Percentiles rank a stretch among this genome's conserved stretches.
These are phyloP conservation scores for Ladona fulva DNA, from an alignment of 1,140 invertebrate species.

Conservation along the genomic window DNA sequence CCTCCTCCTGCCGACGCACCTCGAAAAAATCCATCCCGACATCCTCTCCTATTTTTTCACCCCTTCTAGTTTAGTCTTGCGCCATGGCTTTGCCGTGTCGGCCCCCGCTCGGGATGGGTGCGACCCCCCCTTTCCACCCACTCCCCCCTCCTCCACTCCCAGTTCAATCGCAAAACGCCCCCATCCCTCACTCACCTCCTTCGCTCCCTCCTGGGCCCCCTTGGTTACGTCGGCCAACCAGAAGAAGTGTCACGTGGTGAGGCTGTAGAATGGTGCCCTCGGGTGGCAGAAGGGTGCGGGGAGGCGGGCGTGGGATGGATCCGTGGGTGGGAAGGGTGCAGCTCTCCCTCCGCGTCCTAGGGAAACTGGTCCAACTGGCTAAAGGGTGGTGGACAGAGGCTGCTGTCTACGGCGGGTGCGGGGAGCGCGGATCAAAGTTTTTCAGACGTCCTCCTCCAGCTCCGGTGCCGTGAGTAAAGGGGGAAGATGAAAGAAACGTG, in stretches of 20 bases:
- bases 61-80: neutral
- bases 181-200: neutral
- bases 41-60: neutral
- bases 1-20: neutral
- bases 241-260: neutral
- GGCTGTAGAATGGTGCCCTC: neutral
- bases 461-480: neutral
- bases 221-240: neutral
- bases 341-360: neutral
- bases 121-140: neutral
- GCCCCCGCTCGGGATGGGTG: neutral
- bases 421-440: neutral
- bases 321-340: neutral
- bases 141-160: neutral
- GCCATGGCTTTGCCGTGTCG: neutral
- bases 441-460: neutral
- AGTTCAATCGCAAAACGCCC: neutral
- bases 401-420: no score
- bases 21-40: neutral
- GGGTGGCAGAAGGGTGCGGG: neutral
- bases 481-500: neutral
- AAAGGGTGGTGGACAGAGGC: neutral
- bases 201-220: neutral
- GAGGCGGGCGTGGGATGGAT: neutral
- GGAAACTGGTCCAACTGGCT: slow-evolving; percentile 6